phyloP scores from a whole-genome alignment of 2,888 invertebrate genomes.

The Eudemis profundana region DNA sequence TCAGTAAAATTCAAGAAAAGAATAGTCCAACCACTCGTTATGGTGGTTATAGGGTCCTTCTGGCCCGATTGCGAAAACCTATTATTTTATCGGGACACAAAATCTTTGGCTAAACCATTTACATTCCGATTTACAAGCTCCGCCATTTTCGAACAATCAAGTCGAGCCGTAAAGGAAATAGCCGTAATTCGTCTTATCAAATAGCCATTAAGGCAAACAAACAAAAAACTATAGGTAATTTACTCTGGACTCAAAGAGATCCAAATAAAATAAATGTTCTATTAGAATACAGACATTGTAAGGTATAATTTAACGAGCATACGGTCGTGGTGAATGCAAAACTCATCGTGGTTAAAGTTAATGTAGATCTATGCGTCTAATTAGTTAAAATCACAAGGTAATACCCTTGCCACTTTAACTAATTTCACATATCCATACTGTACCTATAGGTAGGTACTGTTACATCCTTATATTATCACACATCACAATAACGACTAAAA shows the following conservation, averaged over 20 bases:
- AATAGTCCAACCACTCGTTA: too few species aligned
- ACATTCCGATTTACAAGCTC: conserved; percentile 19
- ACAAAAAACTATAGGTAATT: conserved; percentile 54
- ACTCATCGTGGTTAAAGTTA: too few species aligned
- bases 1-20: too few species aligned
- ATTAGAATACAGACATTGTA: conserved; percentile 39
- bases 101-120: conserved; percentile 3
- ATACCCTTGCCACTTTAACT: too few species aligned
- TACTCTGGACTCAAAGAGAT: conserved; percentile 28
- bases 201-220: conserved; percentile 54
- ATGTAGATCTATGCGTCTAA: not conserved
- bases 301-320: conserved; percentile 17
- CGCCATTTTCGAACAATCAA: conserved; percentile 18
- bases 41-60: too few species aligned
- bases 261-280: conserved; percentile 45
- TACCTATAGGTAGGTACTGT: too few species aligned
- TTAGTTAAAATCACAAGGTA: too few species aligned
- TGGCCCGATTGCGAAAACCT: too few species aligned
- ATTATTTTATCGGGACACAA: not conserved
- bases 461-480: too few species aligned
- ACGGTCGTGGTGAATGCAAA: not conserved
- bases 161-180: conserved; percentile 17
- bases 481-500: too few species aligned
- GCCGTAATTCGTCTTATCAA: conserved; percentile 50
- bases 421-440: too few species aligned